Conservation (phyloP, 2,888 invertebrate species). For the Malthinus flaveolus region DNA sequence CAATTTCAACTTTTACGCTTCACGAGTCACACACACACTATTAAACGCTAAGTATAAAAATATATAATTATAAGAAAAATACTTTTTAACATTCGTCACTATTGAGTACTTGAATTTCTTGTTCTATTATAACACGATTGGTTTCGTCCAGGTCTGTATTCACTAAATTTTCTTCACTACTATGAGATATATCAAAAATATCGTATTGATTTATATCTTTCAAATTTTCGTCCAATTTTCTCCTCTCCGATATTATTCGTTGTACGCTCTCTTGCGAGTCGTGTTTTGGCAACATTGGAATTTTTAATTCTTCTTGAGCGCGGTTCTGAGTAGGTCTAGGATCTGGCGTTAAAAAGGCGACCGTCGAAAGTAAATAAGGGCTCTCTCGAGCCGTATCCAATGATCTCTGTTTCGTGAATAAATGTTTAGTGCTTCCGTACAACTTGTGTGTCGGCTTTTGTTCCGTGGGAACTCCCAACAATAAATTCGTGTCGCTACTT, state of each 20-base stretch:
- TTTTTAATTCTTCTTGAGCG: slow-evolving; percentile 33
- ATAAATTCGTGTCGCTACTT: slow-evolving; percentile 38
- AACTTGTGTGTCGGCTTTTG: slow-evolving; percentile 48
- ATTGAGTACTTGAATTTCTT: slow-evolving; percentile 14
- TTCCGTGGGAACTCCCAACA: slow-evolving; percentile 45
- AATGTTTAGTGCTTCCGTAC: slow-evolving; percentile 60
- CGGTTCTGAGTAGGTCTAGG: slow-evolving; percentile 20
- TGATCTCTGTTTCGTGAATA: slow-evolving; percentile 60
- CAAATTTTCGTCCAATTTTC: slow-evolving; percentile 59
- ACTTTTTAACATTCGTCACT: slow-evolving; percentile 21
- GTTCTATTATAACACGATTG: slow-evolving; percentile 12
- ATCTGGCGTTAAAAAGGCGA: slow-evolving; percentile 7
- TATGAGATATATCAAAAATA: slow-evolving; percentile 49
- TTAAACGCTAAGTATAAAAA: slow-evolving; percentile 26
- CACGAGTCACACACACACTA: no score
- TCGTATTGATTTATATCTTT: slow-evolving; percentile 49
- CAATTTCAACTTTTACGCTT: slow-evolving; percentile 3
- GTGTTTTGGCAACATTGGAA: slow-evolving; percentile 45
- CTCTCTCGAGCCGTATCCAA: slow-evolving; percentile 60
- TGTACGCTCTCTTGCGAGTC: slow-evolving; percentile 60
- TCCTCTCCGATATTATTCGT: slow-evolving; percentile 64
- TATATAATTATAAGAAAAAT: slow-evolving; percentile 23
- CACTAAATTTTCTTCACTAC: slow-evolving; percentile 42
- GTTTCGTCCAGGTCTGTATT: slow-evolving; percentile 22
- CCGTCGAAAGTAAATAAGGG: slow-evolving; percentile 49